Evolutionary conservation across 2,888 invertebrate species (phyloP).

Genomic region (Nemurella pictetii): DNA sequence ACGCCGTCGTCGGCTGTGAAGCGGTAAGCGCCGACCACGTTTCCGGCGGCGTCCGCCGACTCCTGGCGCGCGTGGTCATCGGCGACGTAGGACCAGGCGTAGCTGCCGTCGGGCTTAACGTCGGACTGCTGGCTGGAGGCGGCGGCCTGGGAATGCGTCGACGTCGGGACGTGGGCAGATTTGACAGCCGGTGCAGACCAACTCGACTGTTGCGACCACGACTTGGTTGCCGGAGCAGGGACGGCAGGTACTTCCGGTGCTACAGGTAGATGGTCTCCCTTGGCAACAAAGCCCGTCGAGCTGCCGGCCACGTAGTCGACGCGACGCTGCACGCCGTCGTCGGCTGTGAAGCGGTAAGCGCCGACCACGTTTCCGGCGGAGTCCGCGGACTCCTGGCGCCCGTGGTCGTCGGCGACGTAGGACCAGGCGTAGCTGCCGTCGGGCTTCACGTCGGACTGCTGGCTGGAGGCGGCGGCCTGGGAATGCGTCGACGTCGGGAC

Average conservation of each 20-base stretch:
- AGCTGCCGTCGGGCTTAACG: slow-evolving; percentile 45
- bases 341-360: slow-evolving; percentile 44
- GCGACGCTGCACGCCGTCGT: slow-evolving; percentile 42
- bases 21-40: slow-evolving; percentile 44
- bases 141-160: slow-evolving; percentile 48
- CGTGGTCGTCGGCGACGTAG: slow-evolving; percentile 48
- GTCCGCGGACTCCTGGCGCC: slow-evolving; percentile 50
- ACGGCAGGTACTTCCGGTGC: slow-evolving; percentile 34
- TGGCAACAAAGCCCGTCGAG: slow-evolving; percentile 44
- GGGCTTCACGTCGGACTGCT: not conserved
- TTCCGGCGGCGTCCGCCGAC: slow-evolving; percentile 48
- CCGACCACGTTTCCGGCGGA: slow-evolving; percentile 46
- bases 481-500: slow-evolving; percentile 44
- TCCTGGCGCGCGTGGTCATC: slow-evolving; percentile 49
- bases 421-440: slow-evolving; percentile 49
- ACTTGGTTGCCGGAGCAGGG: too few relatives aligned
- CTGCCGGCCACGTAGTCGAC: slow-evolving; percentile 44
- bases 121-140: not conserved
- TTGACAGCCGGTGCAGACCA: too few relatives aligned
- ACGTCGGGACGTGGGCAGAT: not conserved
- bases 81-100: slow-evolving; percentile 48
- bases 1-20: slow-evolving; percentile 45
- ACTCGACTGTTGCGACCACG: too few relatives aligned
- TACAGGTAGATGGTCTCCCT: slow-evolving; percentile 44
- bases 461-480: slow-evolving; percentile 39